Conservation (phyloP, 2,797 vertebrate species). For the Phrynocephalus vlangalii region DNA sequence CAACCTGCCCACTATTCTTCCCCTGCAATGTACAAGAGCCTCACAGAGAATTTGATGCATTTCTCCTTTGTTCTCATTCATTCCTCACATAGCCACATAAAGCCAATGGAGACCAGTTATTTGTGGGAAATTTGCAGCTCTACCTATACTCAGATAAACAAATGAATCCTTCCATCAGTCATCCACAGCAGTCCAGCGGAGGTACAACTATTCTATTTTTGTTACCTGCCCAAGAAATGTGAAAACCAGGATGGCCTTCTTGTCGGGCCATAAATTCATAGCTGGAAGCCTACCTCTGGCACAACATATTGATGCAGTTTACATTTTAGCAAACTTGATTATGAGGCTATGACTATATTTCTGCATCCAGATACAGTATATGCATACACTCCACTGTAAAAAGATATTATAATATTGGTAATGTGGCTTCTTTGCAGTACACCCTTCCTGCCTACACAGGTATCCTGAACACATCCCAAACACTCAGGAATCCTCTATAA, state of each 20-base stretch:
- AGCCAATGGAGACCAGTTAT: no score
- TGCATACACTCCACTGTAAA: no score
- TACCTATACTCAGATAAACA: background rate
- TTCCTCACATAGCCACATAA: no score
- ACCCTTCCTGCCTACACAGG: background rate
- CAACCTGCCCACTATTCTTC: background rate
- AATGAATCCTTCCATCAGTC: background rate
- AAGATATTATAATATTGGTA: background rate
- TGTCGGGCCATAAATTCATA: background rate
- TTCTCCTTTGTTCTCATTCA: no score
- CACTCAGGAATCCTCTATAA: background rate
- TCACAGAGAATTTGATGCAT: no score
- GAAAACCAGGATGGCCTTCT: background rate
- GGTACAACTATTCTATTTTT: background rate
- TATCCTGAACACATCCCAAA: background rate
- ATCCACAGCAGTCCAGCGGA: background rate
- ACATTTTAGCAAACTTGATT: no score
- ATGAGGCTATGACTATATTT: no score
- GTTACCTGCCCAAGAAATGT: background rate
- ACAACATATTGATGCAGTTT: background rate
- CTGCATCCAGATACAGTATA: no score
- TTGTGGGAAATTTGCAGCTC: no score
- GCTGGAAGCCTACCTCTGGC: background rate
- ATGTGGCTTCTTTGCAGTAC: background rate
- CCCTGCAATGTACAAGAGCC: no score